Conservation (phyloP, 2,888 invertebrate species). For the Didymodactylos carnosus region DNA sequence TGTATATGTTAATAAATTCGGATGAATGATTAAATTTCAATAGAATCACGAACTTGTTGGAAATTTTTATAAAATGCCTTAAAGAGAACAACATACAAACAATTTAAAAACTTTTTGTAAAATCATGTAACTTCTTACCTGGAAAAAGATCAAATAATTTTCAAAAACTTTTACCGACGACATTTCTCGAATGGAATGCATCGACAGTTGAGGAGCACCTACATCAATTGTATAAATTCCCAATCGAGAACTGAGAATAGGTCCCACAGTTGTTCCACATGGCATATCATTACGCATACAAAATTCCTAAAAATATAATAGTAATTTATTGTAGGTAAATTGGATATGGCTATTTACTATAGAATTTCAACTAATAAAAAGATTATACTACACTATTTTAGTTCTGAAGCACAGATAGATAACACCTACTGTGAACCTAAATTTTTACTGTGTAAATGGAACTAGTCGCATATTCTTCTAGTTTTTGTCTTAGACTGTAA, state of each 20-base stretch:
- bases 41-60: neutral
- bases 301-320: constrained; percentile 25
- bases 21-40: too few species aligned
- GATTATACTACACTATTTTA: too few species aligned
- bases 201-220: constrained; percentile 37
- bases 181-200: constrained; percentile 40
- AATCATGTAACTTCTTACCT: neutral
- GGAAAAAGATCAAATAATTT: neutral
- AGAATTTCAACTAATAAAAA: too few species aligned
- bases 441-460: too few species aligned
- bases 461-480: too few species aligned
- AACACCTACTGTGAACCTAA: too few species aligned
- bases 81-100: neutral
- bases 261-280: constrained; percentile 40
- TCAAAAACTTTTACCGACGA: neutral
- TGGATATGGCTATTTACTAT: neutral
- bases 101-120: neutral
- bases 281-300: constrained; percentile 37
- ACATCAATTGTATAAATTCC: constrained; percentile 38
- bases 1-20: too few species aligned
- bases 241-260: constrained; percentile 37
- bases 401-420: too few species aligned
- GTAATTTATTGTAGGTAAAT: too few species aligned
- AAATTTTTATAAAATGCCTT: neutral
- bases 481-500: too few species aligned